phyloP scores from a whole-genome alignment of 2,113 vertebrate species.

The Orycteropus afer region DNA sequence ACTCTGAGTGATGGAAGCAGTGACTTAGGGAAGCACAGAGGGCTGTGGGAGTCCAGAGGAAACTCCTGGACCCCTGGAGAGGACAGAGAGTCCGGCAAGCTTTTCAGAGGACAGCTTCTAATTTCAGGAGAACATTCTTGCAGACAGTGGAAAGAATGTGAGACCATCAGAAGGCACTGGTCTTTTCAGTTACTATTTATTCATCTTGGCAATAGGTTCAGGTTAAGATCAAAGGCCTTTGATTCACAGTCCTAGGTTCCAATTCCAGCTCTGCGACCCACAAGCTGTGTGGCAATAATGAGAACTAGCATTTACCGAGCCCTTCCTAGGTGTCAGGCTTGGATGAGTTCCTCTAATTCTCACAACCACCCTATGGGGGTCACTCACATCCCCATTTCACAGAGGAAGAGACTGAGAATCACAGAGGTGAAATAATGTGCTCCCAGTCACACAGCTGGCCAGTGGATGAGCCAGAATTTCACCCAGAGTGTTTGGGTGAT shows the following conservation, averaged over 20 bases:
- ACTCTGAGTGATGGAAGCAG: fast-evolving
- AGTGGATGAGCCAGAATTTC: not conserved
- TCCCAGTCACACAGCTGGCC: not conserved
- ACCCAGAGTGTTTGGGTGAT: not conserved
- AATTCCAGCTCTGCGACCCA: not conserved
- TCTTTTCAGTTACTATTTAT: not conserved
- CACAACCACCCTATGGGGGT: not conserved
- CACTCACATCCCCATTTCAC: not conserved
- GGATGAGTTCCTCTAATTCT: not conserved
- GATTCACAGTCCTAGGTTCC: not conserved
- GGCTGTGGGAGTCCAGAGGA: not conserved
- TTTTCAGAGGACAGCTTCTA: not conserved
- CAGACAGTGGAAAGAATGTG: fast-evolving
- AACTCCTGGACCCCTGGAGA: too few species aligned
- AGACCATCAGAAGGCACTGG: not conserved
- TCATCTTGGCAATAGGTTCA: not conserved
- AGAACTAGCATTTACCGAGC: not conserved
- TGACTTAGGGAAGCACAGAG: fast-evolving
- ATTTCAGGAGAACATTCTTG: not conserved
- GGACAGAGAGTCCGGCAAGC: not conserved
- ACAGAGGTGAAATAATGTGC: not conserved
- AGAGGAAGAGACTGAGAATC: not conserved
- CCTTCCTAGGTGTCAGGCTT: not conserved
- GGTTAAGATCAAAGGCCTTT: not conserved
- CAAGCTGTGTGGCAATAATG: not conserved